Conservation (phyloP, 2,797 vertebrate genomes). For the Alfaro cultratus region DNA sequence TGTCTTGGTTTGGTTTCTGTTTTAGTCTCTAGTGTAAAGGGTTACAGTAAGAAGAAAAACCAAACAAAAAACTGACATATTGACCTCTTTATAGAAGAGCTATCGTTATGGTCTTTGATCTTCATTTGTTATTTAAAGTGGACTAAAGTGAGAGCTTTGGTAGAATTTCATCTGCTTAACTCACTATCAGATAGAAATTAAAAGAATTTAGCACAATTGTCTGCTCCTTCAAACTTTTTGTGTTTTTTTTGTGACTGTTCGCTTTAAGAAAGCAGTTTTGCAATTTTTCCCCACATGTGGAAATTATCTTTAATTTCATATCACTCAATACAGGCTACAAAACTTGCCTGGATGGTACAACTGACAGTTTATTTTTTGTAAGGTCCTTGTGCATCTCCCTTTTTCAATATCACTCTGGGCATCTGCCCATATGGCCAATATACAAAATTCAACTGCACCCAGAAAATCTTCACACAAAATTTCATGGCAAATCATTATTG, state of each 20-base stretch:
- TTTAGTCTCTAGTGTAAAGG: slow-evolving; percentile 34
- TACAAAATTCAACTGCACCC: background rate
- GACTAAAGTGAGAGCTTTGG: no score
- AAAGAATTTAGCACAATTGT: background rate
- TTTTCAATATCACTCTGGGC: background rate
- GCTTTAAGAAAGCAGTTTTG: background rate
- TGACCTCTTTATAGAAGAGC: background rate
- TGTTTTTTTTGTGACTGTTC: background rate
- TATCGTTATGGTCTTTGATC: background rate
- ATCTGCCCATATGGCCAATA: background rate
- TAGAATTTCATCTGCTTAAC: background rate
- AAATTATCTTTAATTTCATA: no score
- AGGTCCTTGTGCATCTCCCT: background rate
- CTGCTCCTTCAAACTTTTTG: no score
- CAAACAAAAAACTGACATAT: no score
- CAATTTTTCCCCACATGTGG: background rate
- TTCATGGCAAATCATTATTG: background rate
- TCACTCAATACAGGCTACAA: background rate
- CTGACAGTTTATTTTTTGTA: background rate
- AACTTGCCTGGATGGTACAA: background rate
- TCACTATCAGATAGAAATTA: background rate
- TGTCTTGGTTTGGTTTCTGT: slow-evolving; percentile 49
- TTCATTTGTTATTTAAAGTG: no score
- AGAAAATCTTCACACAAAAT: background rate
- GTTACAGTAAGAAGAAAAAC: slow-evolving; percentile 35